Base-by-base conservation (phyloP, 2,797 vertebrate genomes). In the Arnoldichthys spilopterus region DNA sequence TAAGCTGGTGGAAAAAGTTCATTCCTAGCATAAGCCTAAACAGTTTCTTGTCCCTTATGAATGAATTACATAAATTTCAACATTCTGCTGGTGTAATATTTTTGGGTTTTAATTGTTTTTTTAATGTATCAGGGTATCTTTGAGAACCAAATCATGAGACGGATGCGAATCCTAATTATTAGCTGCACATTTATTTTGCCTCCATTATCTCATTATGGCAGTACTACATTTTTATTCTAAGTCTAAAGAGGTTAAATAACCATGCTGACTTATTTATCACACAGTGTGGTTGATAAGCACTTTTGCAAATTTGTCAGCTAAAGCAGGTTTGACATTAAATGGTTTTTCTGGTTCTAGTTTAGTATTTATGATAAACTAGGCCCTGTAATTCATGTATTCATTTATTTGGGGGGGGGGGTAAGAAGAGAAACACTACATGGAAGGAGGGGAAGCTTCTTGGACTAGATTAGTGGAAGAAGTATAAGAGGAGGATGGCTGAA, bases 91-190 rank as follows among this genome's bases (percentile, higher is more conserved):
- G 56, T 74, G 22, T 56, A 24, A 40, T 54, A 1, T 64, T 20
- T 5, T 34, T 18, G 45, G 45, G 3, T 24, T 7, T 43, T 61
- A 37, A 69, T 58, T 13, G n/a, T 74, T 49, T 78, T 47, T 45
- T 43, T 22, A 34, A 22, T 62, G 30, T 69, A 47, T 78, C 47
- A 63, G 64, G 37, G 70, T 77, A 66, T 82, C 63, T 77, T 69
- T 68, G 20, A 11, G 18, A 58, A 47, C 22, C 40, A 45, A 45
- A 67, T 45, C 12, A 26, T 26, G 28, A 47, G 43, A 26, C n/a
- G 18, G 47, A 69, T 16, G 7, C 51, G 8, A 32, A 16, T 28
- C 12, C 18, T 61, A 30, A n/a, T 8, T 2, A n/a, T 63, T 63
- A 34, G 32, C 61, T n/a, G 6, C 61, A 63, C 18, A 63, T 28